These are phyloP conservation scores for Typhlichthys subterraneus DNA, from an alignment of 2,797 vertebrate genomes.

Conservation along the genomic window DNA sequence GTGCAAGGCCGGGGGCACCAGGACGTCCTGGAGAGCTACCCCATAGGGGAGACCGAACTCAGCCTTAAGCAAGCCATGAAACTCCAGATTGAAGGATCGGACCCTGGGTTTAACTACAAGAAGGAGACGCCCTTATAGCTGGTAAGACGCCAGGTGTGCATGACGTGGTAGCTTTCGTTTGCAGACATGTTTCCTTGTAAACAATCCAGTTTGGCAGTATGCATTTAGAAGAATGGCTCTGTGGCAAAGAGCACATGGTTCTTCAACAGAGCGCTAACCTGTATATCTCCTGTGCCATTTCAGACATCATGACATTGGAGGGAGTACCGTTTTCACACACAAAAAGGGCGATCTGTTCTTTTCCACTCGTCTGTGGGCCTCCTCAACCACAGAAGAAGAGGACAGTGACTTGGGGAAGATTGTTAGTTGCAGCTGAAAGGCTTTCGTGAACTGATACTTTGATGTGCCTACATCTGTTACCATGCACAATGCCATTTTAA, in stretches of 20 bases:
- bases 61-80: slow-evolving; percentile 99
- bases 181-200: not conserved
- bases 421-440: slow-evolving; percentile 72
- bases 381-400: slow-evolving; percentile 39
- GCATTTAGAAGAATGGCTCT: slow-evolving; percentile 40
- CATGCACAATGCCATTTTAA: slow-evolving; percentile 85
- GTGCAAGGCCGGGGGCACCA: slow-evolving; percentile 87
- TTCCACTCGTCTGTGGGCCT: slow-evolving; percentile 50
- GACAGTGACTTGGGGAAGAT: slow-evolving; percentile 58
- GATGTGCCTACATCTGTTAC: slow-evolving; percentile 91
- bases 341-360: slow-evolving; percentile 30
- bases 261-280: slow-evolving; percentile 52
- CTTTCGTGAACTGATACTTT: slow-evolving; percentile 82
- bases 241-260: slow-evolving; percentile 33
- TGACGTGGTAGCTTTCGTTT: not conserved
- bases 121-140: slow-evolving; percentile 97
- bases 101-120: slow-evolving; percentile 95
- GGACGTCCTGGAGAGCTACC: slow-evolving; percentile 91
- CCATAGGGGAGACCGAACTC: slow-evolving; percentile 90
- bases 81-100: slow-evolving; percentile 94
- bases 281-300: slow-evolving; percentile 60
- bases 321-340: slow-evolving; percentile 74
- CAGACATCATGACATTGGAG: slow-evolving; percentile 74
- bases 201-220: not conserved
- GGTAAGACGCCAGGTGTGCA: slow-evolving; percentile 73